Percentiles rank a stretch among this genome's conserved stretches.
Conservation (phyloP, 2,113 vertebrate genomes). For the Geococcyx californianus region DNA sequence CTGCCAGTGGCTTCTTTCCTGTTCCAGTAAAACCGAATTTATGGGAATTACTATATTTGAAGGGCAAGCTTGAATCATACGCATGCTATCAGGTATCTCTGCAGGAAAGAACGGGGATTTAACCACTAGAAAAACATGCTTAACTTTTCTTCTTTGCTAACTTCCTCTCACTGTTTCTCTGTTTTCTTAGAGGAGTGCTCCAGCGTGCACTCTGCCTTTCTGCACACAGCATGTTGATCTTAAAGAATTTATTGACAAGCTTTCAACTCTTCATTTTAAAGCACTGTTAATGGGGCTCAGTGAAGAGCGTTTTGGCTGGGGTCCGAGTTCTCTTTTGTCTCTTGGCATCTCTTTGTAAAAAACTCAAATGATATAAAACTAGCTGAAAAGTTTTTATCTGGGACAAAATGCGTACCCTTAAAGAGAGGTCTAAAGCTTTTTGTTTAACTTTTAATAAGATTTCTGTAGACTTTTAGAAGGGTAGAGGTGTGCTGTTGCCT, state of each 20-base stretch:
- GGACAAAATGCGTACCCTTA: background rate
- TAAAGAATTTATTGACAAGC: background rate
- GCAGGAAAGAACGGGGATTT: background rate
- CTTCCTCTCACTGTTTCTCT: background rate
- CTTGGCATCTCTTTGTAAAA: background rate
- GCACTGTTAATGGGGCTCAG: fast-evolving
- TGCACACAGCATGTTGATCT: background rate
- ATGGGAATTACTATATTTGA: background rate
- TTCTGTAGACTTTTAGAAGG: no score
- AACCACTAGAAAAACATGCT: background rate
- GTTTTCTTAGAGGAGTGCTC: background rate
- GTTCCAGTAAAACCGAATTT: background rate
- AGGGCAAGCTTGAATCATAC: background rate
- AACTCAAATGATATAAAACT: background rate
- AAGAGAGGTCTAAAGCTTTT: background rate
- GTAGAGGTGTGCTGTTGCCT: no score
- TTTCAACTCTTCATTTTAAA: background rate
- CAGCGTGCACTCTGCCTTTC: background rate
- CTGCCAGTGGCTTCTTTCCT: background rate
- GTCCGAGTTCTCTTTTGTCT: background rate
- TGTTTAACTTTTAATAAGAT: background rate
- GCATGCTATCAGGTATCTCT: background rate
- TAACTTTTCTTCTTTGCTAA: background rate
- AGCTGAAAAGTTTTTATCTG: background rate
- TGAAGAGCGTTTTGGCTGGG: background rate